phyloP scores from a whole-genome alignment of 2,888 invertebrate genomes.

The Agrotis puta region DNA sequence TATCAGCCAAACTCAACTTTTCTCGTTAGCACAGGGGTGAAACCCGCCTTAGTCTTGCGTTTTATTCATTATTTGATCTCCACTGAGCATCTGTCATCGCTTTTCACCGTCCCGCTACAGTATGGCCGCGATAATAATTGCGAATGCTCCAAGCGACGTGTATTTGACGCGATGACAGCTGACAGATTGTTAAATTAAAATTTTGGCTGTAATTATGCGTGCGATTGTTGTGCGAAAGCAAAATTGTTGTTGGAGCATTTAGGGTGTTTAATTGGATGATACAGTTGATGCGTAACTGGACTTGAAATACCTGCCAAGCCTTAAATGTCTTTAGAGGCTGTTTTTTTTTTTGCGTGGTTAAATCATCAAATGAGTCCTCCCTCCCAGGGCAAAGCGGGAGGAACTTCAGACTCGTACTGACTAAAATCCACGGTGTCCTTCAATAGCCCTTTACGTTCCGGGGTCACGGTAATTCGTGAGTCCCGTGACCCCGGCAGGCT shows the following conservation, averaged over 20 bases:
- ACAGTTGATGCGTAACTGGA: background rate
- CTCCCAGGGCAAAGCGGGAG: too few relatives aligned
- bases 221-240: conserved; percentile 8
- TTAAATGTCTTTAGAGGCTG: too few relatives aligned
- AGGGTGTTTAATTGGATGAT: background rate
- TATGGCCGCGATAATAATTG: conserved; percentile 69
- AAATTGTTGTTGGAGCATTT: conserved; percentile 26
- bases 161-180: conserved; percentile 59
- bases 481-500: too few relatives aligned
- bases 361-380: too few relatives aligned
- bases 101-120: conserved; percentile 66
- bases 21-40: conserved; percentile 84
- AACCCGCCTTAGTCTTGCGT: conserved; percentile 83
- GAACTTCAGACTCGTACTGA: too few relatives aligned
- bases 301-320: too few relatives aligned
- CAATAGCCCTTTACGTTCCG: too few relatives aligned
- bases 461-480: too few relatives aligned
- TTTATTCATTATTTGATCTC: conserved; percentile 87
- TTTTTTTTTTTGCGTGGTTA: too few relatives aligned
- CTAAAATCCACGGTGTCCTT: too few relatives aligned
- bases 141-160: conserved; percentile 47
- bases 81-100: conserved; percentile 83
- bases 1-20: conserved; percentile 87
- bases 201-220: conserved; percentile 45
- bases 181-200: conserved; percentile 60